phyloP scores from a whole-genome alignment of 2,797 vertebrate species.

The Phalloptychus januarius region DNA sequence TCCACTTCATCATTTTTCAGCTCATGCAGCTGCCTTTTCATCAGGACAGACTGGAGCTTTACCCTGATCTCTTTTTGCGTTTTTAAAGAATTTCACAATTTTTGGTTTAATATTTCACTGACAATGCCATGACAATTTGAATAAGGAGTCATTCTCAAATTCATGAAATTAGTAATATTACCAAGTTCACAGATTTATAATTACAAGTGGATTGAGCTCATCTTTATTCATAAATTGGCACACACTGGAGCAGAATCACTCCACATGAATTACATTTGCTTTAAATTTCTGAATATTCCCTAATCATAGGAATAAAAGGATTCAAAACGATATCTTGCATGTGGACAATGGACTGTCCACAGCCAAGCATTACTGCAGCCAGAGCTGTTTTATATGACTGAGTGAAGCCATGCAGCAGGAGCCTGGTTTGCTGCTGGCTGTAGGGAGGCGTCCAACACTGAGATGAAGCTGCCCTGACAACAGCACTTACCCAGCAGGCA shows the following conservation, averaged over 20 bases:
- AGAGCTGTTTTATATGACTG: not conserved
- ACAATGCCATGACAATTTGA: not conserved
- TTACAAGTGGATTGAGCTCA: not conserved
- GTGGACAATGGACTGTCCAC: not conserved
- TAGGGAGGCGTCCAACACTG: conserved; percentile 5
- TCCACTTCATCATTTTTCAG: not conserved
- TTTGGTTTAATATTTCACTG: not conserved
- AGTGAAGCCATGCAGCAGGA: conserved; percentile 3
- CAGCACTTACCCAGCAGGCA: conserved; percentile 12
- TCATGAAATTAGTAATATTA: not conserved
- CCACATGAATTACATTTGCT: not conserved
- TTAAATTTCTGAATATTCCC: not conserved
- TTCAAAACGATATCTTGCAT: not conserved
- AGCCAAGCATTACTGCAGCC: not conserved
- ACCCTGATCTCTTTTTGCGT: not conserved
- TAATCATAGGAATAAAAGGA: not conserved
- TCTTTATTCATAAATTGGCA: not conserved
- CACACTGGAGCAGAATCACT: not conserved
- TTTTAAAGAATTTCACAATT: not conserved
- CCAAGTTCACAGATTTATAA: not conserved
- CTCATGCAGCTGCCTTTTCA: not conserved
- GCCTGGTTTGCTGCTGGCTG: conserved; percentile 10
- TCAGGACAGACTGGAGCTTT: not conserved
- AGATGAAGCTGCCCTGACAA: conserved; percentile 15
- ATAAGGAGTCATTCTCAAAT: not conserved